A percentile compares a stretch with the other conserved stretches of the same genome.
Conservation (phyloP, 2,113 vertebrate genomes). For the Plecotus auritus region DNA sequence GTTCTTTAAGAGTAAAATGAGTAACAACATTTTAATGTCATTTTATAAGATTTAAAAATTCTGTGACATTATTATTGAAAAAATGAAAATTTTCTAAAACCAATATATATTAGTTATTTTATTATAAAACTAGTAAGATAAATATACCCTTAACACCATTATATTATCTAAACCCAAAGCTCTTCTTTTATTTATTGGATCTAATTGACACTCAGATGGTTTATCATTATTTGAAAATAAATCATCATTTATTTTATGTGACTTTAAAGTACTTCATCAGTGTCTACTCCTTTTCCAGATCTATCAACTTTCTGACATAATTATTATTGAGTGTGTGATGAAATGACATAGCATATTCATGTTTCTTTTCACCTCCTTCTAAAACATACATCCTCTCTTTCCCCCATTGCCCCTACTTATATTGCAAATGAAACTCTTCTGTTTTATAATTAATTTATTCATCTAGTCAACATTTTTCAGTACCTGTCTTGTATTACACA, state of each 20-base stretch:
- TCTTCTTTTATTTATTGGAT: neutral
- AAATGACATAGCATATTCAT: neutral
- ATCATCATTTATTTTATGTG: neutral
- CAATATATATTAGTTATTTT: neutral
- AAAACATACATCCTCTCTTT: neutral
- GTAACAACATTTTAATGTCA: neutral
- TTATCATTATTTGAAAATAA: neutral
- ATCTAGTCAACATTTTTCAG: neutral
- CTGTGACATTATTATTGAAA: neutral
- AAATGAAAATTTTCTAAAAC: neutral
- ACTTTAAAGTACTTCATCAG: neutral
- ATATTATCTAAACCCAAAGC: neutral
- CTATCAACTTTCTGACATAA: neutral
- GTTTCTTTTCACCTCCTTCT: neutral
- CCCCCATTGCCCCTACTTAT: neutral
- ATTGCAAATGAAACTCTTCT: neutral
- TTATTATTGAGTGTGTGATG: neutral
- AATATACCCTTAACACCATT: neutral
- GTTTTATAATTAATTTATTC: neutral
- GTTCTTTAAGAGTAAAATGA: neutral
- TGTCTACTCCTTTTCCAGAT: neutral
- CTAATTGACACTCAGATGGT: neutral
- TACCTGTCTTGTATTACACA: neutral
- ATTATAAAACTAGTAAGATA: neutral
- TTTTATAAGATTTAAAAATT: neutral